A percentile compares a stretch with the other conserved stretches of the same genome.
Evolutionary conservation across 2,797 vertebrate species (phyloP).

Genomic region (Dendrocincla fuliginosa): DNA sequence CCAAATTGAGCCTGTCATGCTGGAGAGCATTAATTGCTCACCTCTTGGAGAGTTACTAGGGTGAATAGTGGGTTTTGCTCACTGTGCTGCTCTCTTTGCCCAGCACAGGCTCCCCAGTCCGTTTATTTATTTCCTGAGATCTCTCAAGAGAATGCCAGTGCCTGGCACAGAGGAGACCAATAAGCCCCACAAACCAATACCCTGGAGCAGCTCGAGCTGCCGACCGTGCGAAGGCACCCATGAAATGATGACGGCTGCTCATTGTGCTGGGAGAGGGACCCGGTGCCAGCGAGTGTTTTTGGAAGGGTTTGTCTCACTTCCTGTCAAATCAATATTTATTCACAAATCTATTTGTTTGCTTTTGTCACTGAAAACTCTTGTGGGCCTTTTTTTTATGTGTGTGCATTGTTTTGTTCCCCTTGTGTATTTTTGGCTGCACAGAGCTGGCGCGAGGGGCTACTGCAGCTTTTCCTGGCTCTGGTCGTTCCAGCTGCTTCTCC

Average conservation of each 20-base stretch:
- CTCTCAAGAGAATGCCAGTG: fast-evolving
- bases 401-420: background rate
- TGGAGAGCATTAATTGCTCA: background rate
- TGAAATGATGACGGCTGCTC: background rate
- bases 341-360: constrained; percentile 63
- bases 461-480: constrained; percentile 15
- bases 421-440: constrained; percentile 1
- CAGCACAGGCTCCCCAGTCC: fast-evolving
- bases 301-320: constrained; percentile 37
- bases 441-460: constrained; percentile 29
- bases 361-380: constrained; percentile 47
- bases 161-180: background rate
- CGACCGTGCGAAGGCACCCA: background rate
- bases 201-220: background rate
- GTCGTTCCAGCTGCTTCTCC: constrained; percentile 30
- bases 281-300: background rate
- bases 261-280: background rate
- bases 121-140: background rate
- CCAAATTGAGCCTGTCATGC: background rate
- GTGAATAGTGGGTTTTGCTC: fast-evolving
- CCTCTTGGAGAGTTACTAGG: fast-evolving
- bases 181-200: background rate
- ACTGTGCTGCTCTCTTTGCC: fast-evolving
- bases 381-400: background rate
- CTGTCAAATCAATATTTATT: constrained; percentile 72